A percentile compares a stretch with the other conserved stretches of the same genome.
Conservation (phyloP, 1,140 invertebrate genomes). For the Pachypeltis micranthus region DNA sequence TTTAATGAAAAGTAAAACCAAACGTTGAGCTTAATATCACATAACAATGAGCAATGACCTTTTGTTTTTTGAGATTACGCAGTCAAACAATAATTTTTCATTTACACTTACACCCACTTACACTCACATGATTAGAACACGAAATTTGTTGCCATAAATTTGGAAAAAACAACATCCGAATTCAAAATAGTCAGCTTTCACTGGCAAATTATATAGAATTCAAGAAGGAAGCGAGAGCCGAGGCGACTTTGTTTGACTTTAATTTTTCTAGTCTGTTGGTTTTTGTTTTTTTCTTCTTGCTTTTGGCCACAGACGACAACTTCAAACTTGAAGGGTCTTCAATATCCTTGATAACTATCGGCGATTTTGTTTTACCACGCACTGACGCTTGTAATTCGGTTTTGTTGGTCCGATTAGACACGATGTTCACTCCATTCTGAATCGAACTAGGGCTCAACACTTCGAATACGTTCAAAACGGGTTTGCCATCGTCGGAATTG, state of each 20-base stretch:
- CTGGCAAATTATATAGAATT: not conserved
- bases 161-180: no score
- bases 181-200: no score
- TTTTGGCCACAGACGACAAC: not conserved
- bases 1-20: no score
- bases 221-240: not conserved
- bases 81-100: no score
- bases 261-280: not conserved
- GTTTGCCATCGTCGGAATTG: not conserved
- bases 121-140: no score
- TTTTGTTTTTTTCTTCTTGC: not conserved
- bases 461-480: not conserved
- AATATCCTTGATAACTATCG: not conserved
- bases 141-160: no score
- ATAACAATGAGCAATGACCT: no score
- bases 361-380: not conserved
- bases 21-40: no score
- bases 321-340: not conserved
- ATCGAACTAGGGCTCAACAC: not conserved
- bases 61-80: no score
- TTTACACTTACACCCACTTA: no score
- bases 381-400: not conserved
- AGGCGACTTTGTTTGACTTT: not conserved
- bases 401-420: not conserved
- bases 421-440: not conserved